Base-by-base conservation (phyloP, 1,140 invertebrate species). In the Leptinotarsa lineolata region DNA sequence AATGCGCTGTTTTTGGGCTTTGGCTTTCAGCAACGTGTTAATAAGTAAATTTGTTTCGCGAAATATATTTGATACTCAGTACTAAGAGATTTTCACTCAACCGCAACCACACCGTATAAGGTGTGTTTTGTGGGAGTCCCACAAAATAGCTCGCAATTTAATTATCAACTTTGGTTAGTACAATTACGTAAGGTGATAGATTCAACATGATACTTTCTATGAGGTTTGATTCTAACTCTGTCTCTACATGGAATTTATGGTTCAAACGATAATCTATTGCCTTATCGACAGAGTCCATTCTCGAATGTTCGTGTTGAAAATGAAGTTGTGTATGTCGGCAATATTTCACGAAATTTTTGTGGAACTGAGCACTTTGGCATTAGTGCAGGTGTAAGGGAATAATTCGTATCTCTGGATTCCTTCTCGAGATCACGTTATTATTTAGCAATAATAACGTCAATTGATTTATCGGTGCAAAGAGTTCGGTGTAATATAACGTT, bases 391-490 rank as follows among this genome's bases (percentile, higher is more conserved):
- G 69, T 68, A 68, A 30, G 64, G 69, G 46, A 72, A 77, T 73
- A 75, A 77, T 77, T 77, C 75, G 73, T 73, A 76, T 54, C 74
- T 48, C 44, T 67, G 72, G 48, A 77, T 74, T 60, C 30, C 30
- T 39, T 39, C 66, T 39, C 72, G 63, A 45, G 68, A 76, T 78
- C 75, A 73, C 76, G 73, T 73, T 74, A 68, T 74, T 77, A 73
- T 77, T 79, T 77, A 77, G 71, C 77, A 79, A 79, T 77, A 79
- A 76, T 74, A 39, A 60, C 68, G 73, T 73, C 68, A 75, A 78
- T 72, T 77, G 76, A 77, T 79, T 79, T 77, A 79, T 79, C 77
- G 74, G 76, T 76, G 63, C 72, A 63, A 72, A 65, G 68, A 74
- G 67, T 61, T 66, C 64, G 67, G 72, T 30, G 65, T 77, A 79